A percentile compares a stretch with the other conserved stretches of the same genome.
Conservation (phyloP, 2,797 vertebrate genomes). For the Phataginus tricuspis region DNA sequence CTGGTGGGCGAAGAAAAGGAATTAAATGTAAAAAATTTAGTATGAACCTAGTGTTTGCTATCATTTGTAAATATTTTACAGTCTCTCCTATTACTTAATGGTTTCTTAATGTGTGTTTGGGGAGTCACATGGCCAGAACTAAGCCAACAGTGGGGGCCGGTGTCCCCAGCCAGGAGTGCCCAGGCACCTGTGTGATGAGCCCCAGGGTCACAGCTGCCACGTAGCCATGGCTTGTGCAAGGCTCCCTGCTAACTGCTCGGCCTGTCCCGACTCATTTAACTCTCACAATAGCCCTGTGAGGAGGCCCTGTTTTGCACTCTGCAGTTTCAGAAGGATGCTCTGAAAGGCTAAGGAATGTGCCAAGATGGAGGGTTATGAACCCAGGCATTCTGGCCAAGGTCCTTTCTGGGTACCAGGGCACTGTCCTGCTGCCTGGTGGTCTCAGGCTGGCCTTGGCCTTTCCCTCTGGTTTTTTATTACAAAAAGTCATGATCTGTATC, state of each 20-base stretch:
- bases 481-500: background rate
- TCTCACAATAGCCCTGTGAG: background rate
- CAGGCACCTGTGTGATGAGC: rapidly evolving
- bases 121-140: background rate
- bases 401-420: background rate
- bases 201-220: background rate
- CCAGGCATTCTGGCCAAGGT: background rate
- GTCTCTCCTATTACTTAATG: background rate
- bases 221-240: background rate
- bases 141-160: background rate
- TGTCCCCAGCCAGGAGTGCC: background rate
- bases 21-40: conserved; percentile 23
- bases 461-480: background rate
- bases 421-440: background rate
- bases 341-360: background rate
- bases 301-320: background rate
- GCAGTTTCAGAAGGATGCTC: background rate
- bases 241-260: background rate
- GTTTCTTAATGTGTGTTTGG: conserved; percentile 28
- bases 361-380: background rate
- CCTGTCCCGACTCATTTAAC: background rate
- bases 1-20: conserved; percentile 26
- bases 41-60: background rate
- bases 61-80: conserved; percentile 37
- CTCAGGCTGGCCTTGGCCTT: background rate